These are phyloP conservation scores for Melanotaenia trifasciata DNA, from an alignment of 2,797 vertebrate genomes.

Conservation along the genomic window DNA sequence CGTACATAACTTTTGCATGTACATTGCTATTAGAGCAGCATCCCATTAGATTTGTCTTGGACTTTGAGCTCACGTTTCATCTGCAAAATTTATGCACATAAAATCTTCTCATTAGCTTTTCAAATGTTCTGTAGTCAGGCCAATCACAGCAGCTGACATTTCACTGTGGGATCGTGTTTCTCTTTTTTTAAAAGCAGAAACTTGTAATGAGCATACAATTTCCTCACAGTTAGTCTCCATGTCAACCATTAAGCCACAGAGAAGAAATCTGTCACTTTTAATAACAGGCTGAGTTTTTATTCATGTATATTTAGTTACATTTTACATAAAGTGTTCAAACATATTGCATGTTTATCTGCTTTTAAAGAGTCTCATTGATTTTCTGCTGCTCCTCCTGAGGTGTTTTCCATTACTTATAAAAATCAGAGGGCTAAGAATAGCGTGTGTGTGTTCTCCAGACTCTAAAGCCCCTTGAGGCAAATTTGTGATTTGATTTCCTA, in stretches of 20 bases:
- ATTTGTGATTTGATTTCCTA: slow-evolving; percentile 24
- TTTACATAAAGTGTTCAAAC: not conserved
- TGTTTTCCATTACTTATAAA: not conserved
- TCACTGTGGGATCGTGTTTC: not conserved
- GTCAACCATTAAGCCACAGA: slow-evolving; percentile 3
- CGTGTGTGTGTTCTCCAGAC: not conserved
- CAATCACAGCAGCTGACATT: not conserved
- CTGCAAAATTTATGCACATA: slow-evolving; percentile 4
- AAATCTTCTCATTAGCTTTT: not conserved
- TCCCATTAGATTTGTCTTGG: not conserved
- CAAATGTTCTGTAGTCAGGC: not conserved
- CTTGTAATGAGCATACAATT: slow-evolving; percentile 4
- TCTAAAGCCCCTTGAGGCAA: not conserved
- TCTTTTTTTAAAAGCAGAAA: slow-evolving; percentile 9
- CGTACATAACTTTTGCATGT: too few species aligned
- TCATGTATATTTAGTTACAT: not conserved
- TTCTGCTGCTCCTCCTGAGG: not conserved
- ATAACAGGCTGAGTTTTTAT: not conserved
- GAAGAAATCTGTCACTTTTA: slow-evolving; percentile 11
- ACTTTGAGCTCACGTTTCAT: not conserved
- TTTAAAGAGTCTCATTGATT: not conserved
- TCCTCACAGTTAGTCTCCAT: not conserved
- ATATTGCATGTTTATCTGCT: not conserved
- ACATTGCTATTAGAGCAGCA: too few species aligned
- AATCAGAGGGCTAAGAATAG: not conserved